Conservation (phyloP, 1,140 invertebrate species). For the Tetraneura akinire region DNA sequence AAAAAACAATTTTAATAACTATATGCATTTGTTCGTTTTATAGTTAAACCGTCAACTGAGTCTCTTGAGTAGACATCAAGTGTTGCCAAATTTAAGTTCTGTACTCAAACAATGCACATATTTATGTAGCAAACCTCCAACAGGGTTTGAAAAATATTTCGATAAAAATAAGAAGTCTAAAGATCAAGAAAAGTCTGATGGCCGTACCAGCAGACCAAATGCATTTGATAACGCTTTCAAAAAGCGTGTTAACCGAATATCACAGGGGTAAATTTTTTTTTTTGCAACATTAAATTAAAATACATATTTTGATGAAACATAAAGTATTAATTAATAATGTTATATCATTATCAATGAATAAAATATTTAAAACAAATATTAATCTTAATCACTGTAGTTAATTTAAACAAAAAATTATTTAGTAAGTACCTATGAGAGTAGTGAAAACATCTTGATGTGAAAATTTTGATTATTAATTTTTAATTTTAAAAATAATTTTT, state of each 20-base stretch:
- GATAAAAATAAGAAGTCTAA: slow-evolving; percentile 63
- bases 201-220: slow-evolving; percentile 52
- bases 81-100: slow-evolving; percentile 12
- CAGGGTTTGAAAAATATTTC: slow-evolving; percentile 92
- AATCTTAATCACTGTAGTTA: too few species aligned
- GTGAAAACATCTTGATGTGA: too few species aligned
- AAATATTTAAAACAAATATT: too few species aligned
- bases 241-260: slow-evolving; percentile 55
- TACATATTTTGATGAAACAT: too few species aligned
- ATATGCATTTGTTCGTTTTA: neutral
- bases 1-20: neutral
- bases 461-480: too few species aligned
- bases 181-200: slow-evolving; percentile 46
- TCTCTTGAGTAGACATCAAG: slow-evolving; percentile 35
- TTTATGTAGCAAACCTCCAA: slow-evolving; percentile 75
- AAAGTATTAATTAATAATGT: too few species aligned
- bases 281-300: too few species aligned
- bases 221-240: slow-evolving; percentile 59
- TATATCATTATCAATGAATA: too few species aligned
- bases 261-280: slow-evolving; percentile 20
- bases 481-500: too few species aligned
- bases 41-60: slow-evolving; percentile 11
- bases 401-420: too few species aligned
- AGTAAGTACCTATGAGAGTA: too few species aligned
- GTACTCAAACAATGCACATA: slow-evolving; percentile 63